Conservation (phyloP, 1,140 invertebrate species). For the Platyscapa corneri region DNA sequence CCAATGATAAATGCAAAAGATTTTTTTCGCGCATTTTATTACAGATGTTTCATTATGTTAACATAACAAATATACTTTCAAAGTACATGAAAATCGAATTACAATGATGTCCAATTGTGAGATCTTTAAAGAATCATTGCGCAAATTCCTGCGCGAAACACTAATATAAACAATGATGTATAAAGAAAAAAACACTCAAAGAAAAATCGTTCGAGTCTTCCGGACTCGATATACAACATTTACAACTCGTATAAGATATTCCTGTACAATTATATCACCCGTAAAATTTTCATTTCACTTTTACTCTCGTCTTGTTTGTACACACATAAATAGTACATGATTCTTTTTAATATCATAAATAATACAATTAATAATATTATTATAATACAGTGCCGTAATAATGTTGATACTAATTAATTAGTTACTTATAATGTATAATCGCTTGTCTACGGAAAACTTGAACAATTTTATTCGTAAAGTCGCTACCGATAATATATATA, state of each 20-base stretch:
- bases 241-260: constrained; percentile 5
- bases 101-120: constrained; percentile 71
- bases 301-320: constrained; percentile 7
- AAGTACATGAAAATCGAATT: constrained; percentile 72
- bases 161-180: constrained; percentile 53
- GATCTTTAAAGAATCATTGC: constrained; percentile 61
- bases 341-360: constrained; percentile 17
- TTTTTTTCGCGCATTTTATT: constrained; percentile 67
- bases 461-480: constrained; percentile 27
- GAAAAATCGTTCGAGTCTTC: constrained; percentile 39
- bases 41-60: constrained; percentile 72
- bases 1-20: constrained; percentile 22
- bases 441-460: constrained; percentile 36
- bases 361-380: constrained; percentile 25
- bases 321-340: background rate
- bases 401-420: constrained; percentile 3
- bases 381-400: constrained; percentile 29
- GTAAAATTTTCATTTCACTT: constrained; percentile 15
- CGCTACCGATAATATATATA: constrained; percentile 19
- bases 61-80: constrained; percentile 75
- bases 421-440: background rate
- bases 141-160: constrained; percentile 63
- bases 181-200: constrained; percentile 22
- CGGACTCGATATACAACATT: background rate
- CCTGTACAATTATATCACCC: constrained; percentile 45